Evolutionary conservation across 1,140 invertebrate genomes (phyloP).

Genomic region (Drosophila burlai): DNA sequence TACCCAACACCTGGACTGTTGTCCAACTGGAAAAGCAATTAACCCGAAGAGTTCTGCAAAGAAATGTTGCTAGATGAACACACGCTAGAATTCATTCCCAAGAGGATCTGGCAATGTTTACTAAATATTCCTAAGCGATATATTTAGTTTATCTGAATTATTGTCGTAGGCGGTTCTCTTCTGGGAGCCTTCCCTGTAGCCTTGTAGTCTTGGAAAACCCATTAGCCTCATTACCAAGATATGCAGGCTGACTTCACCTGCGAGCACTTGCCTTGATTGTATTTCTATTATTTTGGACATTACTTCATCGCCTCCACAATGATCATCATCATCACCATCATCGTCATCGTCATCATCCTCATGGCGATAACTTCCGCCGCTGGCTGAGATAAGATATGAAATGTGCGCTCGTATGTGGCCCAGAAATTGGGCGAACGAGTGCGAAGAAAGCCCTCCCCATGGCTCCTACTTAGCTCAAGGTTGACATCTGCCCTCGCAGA

Average conservation of each 20-base stretch:
- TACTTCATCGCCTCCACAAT: slow-evolving; percentile 63
- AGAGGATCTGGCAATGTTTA: background rate
- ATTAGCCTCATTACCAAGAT: slow-evolving; percentile 75
- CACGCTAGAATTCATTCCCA: background rate
- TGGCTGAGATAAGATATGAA: slow-evolving; percentile 61
- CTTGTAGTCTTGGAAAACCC: slow-evolving; percentile 18
- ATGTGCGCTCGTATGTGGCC: slow-evolving; percentile 24
- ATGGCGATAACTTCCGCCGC: slow-evolving; percentile 62
- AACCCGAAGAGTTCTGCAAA: slow-evolving; percentile 46
- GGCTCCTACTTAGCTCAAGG: slow-evolving; percentile 44
- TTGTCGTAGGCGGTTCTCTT: too few species aligned
- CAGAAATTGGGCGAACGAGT: slow-evolving; percentile 14
- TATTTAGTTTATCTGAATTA: background rate
- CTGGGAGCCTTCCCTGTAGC: background rate
- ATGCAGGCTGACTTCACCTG: slow-evolving; percentile 39
- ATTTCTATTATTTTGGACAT: slow-evolving; percentile 67
- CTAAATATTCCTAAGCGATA: background rate
- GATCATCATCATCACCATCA: slow-evolving; percentile 11
- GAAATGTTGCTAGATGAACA: slow-evolving; percentile 21
- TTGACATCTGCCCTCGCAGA: slow-evolving; percentile 51
- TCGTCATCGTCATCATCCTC: slow-evolving; percentile 10
- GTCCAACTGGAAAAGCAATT: slow-evolving; percentile 56
- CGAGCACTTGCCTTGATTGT: slow-evolving; percentile 62
- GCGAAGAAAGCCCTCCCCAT: slow-evolving; percentile 53
- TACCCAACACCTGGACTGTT: slow-evolving; percentile 39